Base-by-base conservation (phyloP, 2,888 invertebrate genomes). In the Drepanosiphum platanoidis region DNA sequence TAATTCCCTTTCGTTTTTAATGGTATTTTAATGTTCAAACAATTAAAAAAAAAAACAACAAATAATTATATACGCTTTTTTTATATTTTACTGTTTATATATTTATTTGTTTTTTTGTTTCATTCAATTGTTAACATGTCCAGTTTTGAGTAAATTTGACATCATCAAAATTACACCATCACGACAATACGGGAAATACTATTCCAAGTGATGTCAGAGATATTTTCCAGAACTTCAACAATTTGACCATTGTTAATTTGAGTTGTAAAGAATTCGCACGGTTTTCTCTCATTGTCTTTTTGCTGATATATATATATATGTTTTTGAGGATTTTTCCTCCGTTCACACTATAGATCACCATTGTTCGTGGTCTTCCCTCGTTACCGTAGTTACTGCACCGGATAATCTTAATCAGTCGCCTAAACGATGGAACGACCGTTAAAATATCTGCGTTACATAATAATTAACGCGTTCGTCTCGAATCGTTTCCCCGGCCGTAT, bases 241-340 rank as follows among this genome's bases (percentile, higher is more conserved):
- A 15, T 84, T 77, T 32, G 61, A 84, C 84, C 68, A 84, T 84
- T 84, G 84, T 84, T 83, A 83, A 74, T 61, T 82, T 18, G 75
- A 52, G 75, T 75, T 77, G 66, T 36, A 27, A 77, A 75, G 52
- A 77, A 84, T 75, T 84, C 84, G 30, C 84, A 84, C 84, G 84
- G 52, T 84, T 84, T 84, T 84, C 84, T 77, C 84, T 77, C 52
- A 84, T 84, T 84, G 84, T 84, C 46, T 83, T 66, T 46, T 61
- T 39, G 79, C 66, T 32, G 22, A 32, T n/a, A 52, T 52, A 68
- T 4, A n/a, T 52, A 3, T 66, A 30, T 68, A 32, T 68, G 22
- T 7, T 83, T 83, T 46, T 2, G 27, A n/a, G 2, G 42, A 68
- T 58, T 32, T 61, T 74, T 74, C 42, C 34, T 18, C 74, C 46